Percentiles rank a stretch among this genome's conserved stretches.
phyloP scores from a whole-genome alignment of 2,888 invertebrate genomes.

The Lobophora halterata region DNA sequence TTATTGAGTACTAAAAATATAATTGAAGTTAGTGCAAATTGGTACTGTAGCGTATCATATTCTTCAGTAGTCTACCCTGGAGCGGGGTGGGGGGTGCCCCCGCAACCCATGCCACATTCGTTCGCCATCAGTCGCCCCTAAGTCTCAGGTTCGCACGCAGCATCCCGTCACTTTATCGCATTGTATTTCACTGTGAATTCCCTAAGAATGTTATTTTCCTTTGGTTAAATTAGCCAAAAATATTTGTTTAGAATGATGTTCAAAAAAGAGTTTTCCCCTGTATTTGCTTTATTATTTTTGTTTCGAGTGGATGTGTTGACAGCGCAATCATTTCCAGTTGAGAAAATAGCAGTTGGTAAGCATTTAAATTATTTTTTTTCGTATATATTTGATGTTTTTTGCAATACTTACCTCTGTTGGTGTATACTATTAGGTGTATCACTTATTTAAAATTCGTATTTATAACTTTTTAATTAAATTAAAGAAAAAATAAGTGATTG shows the following conservation, averaged over 20 bases:
- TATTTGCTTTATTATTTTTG: conserved; percentile 55
- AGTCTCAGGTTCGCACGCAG: conserved; percentile 77
- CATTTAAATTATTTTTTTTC: conserved; percentile 32
- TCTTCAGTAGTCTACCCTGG: conserved; percentile 36
- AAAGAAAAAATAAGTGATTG: too few species aligned
- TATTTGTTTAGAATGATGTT: conserved; percentile 40
- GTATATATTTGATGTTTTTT: too few species aligned
- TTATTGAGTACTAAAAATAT: too few species aligned
- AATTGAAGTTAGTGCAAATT: conserved; percentile 45
- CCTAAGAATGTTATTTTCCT: conserved; percentile 3
- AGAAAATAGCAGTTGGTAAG: conserved; percentile 77
- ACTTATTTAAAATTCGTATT: too few species aligned
- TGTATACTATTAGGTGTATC: too few species aligned
- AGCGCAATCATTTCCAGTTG: conserved; percentile 65
- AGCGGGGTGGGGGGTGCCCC: conserved; percentile 45
- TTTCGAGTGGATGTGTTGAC: conserved; percentile 50
- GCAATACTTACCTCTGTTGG: too few species aligned
- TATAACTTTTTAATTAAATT: too few species aligned
- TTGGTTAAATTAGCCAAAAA: neutral
- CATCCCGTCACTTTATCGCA: conserved; percentile 58
- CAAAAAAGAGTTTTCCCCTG: conserved; percentile 31
- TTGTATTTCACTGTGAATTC: conserved; percentile 26
- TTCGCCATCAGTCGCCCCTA: conserved; percentile 72
- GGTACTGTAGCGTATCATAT: too few species aligned
- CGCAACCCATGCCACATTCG: conserved; percentile 60